These are phyloP conservation scores for Deilephila porcellus DNA, from an alignment of 2,888 invertebrate species.

Conservation along the genomic window DNA sequence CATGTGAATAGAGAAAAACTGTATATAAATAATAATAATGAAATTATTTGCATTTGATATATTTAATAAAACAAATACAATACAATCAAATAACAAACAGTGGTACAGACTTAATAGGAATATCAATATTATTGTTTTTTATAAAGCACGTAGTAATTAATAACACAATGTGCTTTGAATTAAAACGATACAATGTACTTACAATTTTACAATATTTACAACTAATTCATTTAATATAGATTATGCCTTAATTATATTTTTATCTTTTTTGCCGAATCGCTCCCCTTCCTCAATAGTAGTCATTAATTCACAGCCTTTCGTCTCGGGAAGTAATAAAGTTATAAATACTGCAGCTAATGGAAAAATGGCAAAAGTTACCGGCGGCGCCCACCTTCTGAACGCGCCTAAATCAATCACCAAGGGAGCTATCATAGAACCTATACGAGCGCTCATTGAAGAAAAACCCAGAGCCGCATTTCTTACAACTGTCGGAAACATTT, in stretches of 20 bases:
- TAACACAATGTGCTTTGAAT: neutral
- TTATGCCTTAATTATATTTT: slow-evolving; percentile 9
- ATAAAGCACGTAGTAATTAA: neutral
- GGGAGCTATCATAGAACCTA: slow-evolving; percentile 94
- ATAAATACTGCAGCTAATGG: slow-evolving; percentile 85
- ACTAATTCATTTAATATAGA: neutral
- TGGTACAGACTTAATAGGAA: too few species aligned
- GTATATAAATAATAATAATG: too few species aligned
- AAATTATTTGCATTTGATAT: neutral
- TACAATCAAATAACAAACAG: too few species aligned
- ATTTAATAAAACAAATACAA: too few species aligned
- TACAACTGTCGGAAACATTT: slow-evolving; percentile 95
- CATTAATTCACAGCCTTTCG: slow-evolving; percentile 89
- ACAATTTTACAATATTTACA: slow-evolving; percentile 12
- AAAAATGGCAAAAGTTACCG: slow-evolving; percentile 88
- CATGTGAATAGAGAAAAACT: too few species aligned
- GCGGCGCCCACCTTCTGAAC: slow-evolving; percentile 86
- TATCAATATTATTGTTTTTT: too few species aligned
- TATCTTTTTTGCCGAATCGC: slow-evolving; percentile 68
- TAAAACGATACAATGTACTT: neutral
- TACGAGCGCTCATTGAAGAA: slow-evolving; percentile 94
- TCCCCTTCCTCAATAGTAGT: slow-evolving; percentile 93
- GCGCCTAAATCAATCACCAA: slow-evolving; percentile 87
- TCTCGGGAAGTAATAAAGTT: slow-evolving; percentile 89
- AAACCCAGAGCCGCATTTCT: slow-evolving; percentile 94